Evolutionary conservation across 1,140 invertebrate species (phyloP).

Genomic region (Zaprionus davidi): DNA sequence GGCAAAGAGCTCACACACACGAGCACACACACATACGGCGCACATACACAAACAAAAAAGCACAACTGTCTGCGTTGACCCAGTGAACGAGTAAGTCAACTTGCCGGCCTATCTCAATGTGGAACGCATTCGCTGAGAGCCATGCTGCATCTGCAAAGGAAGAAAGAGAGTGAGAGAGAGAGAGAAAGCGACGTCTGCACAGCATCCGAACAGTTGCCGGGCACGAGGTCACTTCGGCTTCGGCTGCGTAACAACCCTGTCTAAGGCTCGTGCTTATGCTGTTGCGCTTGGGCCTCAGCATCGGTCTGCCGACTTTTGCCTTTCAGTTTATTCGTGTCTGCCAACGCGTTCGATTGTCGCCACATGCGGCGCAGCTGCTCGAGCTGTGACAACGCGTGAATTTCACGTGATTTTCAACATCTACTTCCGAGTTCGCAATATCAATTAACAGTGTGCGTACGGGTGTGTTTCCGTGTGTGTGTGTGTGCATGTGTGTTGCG

Average conservation of each 20-base stretch:
- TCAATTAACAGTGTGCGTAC: constrained; percentile 49
- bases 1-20: constrained; percentile 40
- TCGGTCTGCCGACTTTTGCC: constrained; percentile 49
- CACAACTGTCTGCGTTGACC: constrained; percentile 62
- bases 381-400: constrained; percentile 7
- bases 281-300: constrained; percentile 63
- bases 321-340: constrained; percentile 78
- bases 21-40: constrained; percentile 14
- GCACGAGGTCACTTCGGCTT: constrained; percentile 12
- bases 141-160: constrained; percentile 62
- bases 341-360: constrained; percentile 68
- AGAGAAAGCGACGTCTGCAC: constrained; percentile 23
- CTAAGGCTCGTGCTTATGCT: not conserved
- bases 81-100: constrained; percentile 72
- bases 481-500: constrained; percentile 15
- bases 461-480: constrained; percentile 8
- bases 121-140: constrained; percentile 36
- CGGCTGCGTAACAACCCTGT: constrained; percentile 55
- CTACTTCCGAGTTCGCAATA: constrained; percentile 24
- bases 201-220: constrained; percentile 58
- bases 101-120: constrained; percentile 20
- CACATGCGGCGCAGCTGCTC: constrained; percentile 19
- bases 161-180: not conserved
- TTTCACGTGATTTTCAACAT: constrained; percentile 38
- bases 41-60: not conserved